Evolutionary conservation across 2,113 vertebrate genomes (phyloP), one percentile per base, ranked within the genome.

Genomic region (Steatornis caripensis): DNA sequence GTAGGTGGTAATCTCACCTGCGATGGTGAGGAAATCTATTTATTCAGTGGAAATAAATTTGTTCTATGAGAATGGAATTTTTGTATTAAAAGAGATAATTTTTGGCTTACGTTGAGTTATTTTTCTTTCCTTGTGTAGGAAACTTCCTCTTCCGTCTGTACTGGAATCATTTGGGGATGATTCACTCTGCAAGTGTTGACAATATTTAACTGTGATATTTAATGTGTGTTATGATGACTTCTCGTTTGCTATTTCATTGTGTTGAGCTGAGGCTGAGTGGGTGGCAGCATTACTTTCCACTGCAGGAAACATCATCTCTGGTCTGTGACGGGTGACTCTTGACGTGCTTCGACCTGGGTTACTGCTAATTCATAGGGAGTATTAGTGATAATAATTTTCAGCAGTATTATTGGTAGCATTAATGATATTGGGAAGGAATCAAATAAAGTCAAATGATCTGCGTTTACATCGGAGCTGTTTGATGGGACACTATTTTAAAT

Each of bases 21-120:
- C 2, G 34, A 72, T 3, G 49, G 94, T 81, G 75, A 97, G 85
- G 87, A 97, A 58, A 95, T 97, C 96, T 96, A 96, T 98, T 98
- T 98, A 98, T 96, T 97, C 94, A 95, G 74, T 96, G 95, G 87
- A 98, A 98, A 98, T 84, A 97, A 93, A 95, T 98, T 96, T 98
- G 96, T 98, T 96, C 94, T 97, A 97, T 92, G 86, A 97, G 85
- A 98, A 97, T 95, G 93, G 80, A 97, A 94, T 98, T 98, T 98
- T 98, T 98, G 74, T 98, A 98, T 97, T 97, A 92, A 98, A 98
- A 87, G 83, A 93, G 88, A 96, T 75, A 92, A 61, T 91, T 97
- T 97, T 97, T 98, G 92, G 83, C 94, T 97, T 98, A 93, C 10
- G 5, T 62, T 48, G 94, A 97, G 87, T 97, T 95, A 62, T 72